These are phyloP conservation scores for Bombus cullumanus DNA, from an alignment of 1,140 invertebrate species.

Conservation along the genomic window DNA sequence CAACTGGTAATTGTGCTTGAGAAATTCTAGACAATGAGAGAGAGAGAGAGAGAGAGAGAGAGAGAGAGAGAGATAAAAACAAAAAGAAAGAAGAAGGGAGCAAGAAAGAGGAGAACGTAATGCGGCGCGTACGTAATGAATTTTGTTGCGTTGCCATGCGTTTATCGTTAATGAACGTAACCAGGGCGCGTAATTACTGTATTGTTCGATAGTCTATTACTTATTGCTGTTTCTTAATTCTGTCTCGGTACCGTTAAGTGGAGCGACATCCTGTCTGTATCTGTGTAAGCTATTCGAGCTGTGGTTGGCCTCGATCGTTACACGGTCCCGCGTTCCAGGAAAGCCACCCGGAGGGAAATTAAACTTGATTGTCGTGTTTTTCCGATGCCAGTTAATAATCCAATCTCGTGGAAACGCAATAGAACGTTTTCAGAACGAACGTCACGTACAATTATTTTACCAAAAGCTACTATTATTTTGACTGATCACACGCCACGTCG, in stretches of 20 bases:
- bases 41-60: background rate
- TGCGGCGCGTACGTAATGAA: background rate
- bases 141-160: background rate
- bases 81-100: accelerated
- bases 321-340: slow-evolving; percentile 25
- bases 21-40: background rate
- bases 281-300: slow-evolving; percentile 56
- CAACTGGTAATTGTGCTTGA: slow-evolving; percentile 6
- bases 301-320: slow-evolving; percentile 60
- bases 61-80: background rate
- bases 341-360: slow-evolving; percentile 52
- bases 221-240: slow-evolving; percentile 63
- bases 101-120: background rate
- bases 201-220: slow-evolving; percentile 57
- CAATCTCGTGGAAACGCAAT: slow-evolving; percentile 5
- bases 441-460: slow-evolving; percentile 5
- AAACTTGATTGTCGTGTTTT: slow-evolving; percentile 52
- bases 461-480: background rate
- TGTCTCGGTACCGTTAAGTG: slow-evolving; percentile 54
- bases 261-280: slow-evolving; percentile 67
- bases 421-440: slow-evolving; percentile 4
- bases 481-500: background rate
- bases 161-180: slow-evolving; percentile 39
- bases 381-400: slow-evolving; percentile 44
- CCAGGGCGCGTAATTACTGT: slow-evolving; percentile 47